Evolutionary conservation across 1,140 invertebrate species (phyloP).

Genomic region (Musca vetustissima): DNA sequence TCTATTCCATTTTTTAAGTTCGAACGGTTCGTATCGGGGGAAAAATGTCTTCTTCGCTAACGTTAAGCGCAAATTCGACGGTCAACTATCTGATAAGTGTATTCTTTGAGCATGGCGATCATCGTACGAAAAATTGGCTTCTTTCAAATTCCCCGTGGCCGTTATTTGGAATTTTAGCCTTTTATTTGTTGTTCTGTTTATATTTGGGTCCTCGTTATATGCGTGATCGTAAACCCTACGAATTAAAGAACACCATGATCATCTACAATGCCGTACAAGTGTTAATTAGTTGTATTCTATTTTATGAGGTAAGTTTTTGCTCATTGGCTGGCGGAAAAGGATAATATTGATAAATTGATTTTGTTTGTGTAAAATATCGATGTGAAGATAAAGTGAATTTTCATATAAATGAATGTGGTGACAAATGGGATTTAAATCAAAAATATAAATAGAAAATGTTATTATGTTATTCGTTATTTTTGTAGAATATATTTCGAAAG

Average conservation of each 20-base stretch:
- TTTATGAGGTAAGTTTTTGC: slow-evolving; percentile 63
- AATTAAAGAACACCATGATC: slow-evolving; percentile 74
- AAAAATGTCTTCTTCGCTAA: too few species aligned
- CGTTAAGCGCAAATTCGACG: too few species aligned
- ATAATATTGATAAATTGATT: neutral
- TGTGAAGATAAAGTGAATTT: neutral
- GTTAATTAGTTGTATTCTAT: slow-evolving; percentile 70
- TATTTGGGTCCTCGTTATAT: slow-evolving; percentile 77
- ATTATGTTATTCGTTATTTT: too few species aligned
- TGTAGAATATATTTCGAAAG: too few species aligned
- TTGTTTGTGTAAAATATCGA: neutral
- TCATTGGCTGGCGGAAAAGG: neutral
- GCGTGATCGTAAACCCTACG: slow-evolving; percentile 80
- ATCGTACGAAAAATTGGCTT: slow-evolving; percentile 60
- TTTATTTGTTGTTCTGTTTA: slow-evolving; percentile 73
- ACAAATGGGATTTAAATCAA: too few species aligned
- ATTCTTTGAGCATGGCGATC: too few species aligned
- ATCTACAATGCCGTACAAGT: slow-evolving; percentile 82
- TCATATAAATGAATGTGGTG: too few species aligned
- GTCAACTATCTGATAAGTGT: too few species aligned
- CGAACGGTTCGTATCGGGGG: too few species aligned
- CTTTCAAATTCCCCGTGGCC: slow-evolving; percentile 80
- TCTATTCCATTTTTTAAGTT: too few species aligned
- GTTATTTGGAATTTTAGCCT: slow-evolving; percentile 69
- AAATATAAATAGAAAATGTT: too few species aligned